Conservation (phyloP, 2,888 invertebrate species). For the Strigamia crassipes region DNA sequence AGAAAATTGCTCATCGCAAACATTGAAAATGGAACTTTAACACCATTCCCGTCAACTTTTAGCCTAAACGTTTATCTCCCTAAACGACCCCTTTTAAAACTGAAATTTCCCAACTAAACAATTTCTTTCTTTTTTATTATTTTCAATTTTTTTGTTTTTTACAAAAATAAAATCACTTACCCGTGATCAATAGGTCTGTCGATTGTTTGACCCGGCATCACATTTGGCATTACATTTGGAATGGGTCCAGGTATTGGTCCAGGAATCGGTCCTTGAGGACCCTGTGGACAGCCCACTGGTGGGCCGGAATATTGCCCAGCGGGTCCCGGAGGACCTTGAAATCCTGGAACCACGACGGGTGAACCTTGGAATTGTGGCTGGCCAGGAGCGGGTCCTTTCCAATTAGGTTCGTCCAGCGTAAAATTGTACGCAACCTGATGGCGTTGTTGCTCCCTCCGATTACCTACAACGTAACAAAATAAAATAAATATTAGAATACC, state of each 20-base stretch:
- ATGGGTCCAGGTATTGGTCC: conserved; percentile 63
- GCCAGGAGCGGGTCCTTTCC: conserved; percentile 75
- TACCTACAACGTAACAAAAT: conserved; percentile 14
- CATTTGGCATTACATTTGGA: conserved; percentile 68
- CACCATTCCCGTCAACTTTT: conserved; percentile 11
- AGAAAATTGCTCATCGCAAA: conserved; percentile 22
- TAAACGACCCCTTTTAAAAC: background rate
- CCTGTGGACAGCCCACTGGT: conserved; percentile 68
- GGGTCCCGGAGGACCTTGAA: conserved; percentile 48
- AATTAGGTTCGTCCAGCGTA: conserved; percentile 78
- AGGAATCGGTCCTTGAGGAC: conserved; percentile 73
- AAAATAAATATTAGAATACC: background rate
- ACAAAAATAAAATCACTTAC: conserved; percentile 61
- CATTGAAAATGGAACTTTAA: conserved; percentile 16
- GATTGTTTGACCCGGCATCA: conserved; percentile 61
- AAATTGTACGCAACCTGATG: conserved; percentile 46
- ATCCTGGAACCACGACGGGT: conserved; percentile 48
- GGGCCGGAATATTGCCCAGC: conserved; percentile 46
- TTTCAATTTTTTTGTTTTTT: too few species aligned
- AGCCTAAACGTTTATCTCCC: background rate
- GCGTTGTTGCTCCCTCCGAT: conserved; percentile 46
- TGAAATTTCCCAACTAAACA: background rate
- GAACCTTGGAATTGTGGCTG: conserved; percentile 49
- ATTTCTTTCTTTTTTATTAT: background rate
- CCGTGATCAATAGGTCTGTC: conserved; percentile 63